These are phyloP conservation scores for Aramus guarauna DNA, from an alignment of 2,113 vertebrate species.

Conservation along the genomic window DNA sequence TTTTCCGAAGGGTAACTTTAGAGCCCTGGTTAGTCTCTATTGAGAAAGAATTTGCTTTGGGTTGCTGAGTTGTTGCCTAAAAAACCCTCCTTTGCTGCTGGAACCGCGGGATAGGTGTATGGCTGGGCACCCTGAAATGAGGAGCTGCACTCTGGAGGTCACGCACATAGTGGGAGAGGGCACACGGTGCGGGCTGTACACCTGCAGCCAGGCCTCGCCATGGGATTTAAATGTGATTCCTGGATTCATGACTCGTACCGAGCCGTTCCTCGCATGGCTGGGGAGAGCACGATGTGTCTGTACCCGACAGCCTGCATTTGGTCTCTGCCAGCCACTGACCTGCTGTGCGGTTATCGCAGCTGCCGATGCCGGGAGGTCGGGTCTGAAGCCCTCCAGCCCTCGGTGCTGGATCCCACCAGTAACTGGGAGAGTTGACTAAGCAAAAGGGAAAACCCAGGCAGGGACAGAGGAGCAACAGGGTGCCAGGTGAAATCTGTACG, in stretches of 20 bases:
- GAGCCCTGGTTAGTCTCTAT: background rate
- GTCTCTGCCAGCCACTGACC: background rate
- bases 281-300: too few relatives aligned
- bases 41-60: background rate
- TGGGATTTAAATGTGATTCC: background rate
- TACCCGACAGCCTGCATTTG: background rate
- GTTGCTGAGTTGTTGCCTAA: background rate
- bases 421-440: background rate
- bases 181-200: rapidly evolving
- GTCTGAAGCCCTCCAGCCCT: background rate
- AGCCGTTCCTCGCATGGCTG: rapidly evolving
- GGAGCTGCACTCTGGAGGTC: background rate
- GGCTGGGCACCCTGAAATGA: background rate
- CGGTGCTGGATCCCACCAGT: background rate
- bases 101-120: background rate
- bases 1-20: background rate
- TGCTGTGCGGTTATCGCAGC: background rate
- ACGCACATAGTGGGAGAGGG: rapidly evolving
- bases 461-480: background rate
- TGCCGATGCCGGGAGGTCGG: rapidly evolving
- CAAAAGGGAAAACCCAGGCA: background rate
- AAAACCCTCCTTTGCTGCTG: background rate
- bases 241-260: rapidly evolving
- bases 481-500: background rate
- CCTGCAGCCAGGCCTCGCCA: background rate